Base-by-base conservation (phyloP, 2,797 vertebrate genomes). In the Gymnodraco acuticeps region DNA sequence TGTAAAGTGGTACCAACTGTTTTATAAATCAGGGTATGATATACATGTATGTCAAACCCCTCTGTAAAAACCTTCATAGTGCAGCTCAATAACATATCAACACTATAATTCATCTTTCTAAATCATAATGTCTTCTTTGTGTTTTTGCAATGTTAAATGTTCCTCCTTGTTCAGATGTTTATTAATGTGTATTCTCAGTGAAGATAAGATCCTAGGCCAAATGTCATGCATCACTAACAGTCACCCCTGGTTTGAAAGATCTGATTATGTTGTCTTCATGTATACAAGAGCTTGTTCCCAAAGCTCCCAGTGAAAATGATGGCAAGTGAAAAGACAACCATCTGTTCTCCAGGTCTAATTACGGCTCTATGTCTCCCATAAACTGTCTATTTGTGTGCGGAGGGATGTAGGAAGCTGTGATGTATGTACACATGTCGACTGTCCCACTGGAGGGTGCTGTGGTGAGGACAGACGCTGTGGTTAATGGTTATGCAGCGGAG, bases 391-490 rank as follows among this genome's bases (percentile, higher is more conserved):
- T 82, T 88, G 65, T 83, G 43, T 71, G 81, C 70, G 58, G 70
- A 64, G 70, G 41, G 56, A n/a, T 61, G 59, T 31, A 66, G 75
- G 81, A 82, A 66, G 74, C 62, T 20, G 63, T 70, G 74, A 78
- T 72, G 83, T 73, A 67, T 75, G 80, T 66, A 67, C 78, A 70
- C 69, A 70, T 62, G 73, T 70, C n/a, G 0, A 78, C 73, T 66
- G 73, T 89, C 81, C 85, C 83, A 77, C 81, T 68, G 87, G 81
- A 75, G 74, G 81, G 63, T 73, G 83, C 85, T 81, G 77, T 65
- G 33, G 64, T 73, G 81, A 69, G 73, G 83, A 71, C 74, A 71
- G 75, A 80, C 31, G 53, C 68, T 52, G 51, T 15, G 61, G 67
- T 84, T 73, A 80, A 77, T 71, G 73, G 75, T 73, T 66, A 55